Percentiles rank a stretch among this genome's conserved stretches.
phyloP scores from a whole-genome alignment of 53 echinoderm and acorn worm species.

The Holothuria scabra region DNA sequence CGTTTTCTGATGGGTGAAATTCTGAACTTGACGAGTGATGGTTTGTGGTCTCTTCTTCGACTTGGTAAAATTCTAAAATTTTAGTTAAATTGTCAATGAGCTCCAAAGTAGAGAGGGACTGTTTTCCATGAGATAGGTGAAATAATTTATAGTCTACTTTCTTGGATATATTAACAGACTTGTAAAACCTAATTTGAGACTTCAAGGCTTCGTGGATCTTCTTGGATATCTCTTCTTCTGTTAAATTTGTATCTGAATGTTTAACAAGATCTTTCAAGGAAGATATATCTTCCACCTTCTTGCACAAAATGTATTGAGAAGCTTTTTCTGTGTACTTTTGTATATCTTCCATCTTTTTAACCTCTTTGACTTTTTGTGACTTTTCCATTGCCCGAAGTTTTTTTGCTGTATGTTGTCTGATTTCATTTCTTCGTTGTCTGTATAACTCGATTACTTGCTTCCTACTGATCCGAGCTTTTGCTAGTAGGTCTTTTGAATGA shows the following conservation, averaged over 20 bases:
- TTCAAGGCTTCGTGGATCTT: conserved; percentile 42
- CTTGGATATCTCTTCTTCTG: neutral
- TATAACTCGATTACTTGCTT: conserved; percentile 24
- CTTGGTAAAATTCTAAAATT: neutral
- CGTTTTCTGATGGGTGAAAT: neutral
- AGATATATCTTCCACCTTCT: neutral
- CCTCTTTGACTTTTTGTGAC: conserved; percentile 19
- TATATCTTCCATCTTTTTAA: no score
- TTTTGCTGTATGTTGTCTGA: no score
- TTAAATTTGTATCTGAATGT: neutral
- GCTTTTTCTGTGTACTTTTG: conserved; percentile 35
- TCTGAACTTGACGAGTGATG: no score
- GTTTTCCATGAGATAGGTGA: conserved; percentile 35
- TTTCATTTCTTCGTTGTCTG: conserved; percentile 1
- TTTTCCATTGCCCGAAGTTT: conserved; percentile 23
- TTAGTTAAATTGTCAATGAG: neutral
- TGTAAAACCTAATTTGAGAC: conserved; percentile 47
- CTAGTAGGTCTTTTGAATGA: conserved; percentile 19
- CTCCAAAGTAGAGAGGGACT: neutral
- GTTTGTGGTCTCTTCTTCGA: no score
- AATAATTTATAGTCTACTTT: conserved; percentile 32
- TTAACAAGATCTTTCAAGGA: neutral
- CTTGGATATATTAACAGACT: conserved; percentile 36
- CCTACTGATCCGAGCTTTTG: neutral
- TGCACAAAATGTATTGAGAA: conserved; percentile 10